phyloP scores from a whole-genome alignment of 2,113 vertebrate species.

The Cryptotis parvus region DNA sequence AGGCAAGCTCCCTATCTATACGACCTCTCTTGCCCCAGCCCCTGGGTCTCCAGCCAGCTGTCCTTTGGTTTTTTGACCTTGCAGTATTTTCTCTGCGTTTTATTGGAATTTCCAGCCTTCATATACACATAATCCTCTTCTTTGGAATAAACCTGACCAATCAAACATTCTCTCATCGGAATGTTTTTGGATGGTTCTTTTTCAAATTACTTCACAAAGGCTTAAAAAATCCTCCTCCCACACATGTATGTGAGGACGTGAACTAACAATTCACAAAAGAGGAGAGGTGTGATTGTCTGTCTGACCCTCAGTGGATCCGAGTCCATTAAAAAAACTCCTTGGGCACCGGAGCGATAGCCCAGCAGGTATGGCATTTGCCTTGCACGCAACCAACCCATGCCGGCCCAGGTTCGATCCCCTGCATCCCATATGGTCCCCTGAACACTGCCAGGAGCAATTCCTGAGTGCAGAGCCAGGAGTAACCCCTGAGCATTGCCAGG shows the following conservation, averaged over 20 bases:
- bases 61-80: neutral
- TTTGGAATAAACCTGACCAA: neutral
- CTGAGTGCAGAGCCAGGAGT: too few relatives aligned
- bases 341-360: too few relatives aligned
- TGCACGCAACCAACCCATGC: too few relatives aligned
- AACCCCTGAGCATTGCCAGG: too few relatives aligned
- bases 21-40: neutral
- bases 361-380: too few relatives aligned
- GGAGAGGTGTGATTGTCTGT: neutral
- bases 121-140: neutral
- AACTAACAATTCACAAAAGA: neutral
- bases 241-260: neutral
- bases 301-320: neutral
- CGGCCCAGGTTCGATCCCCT: too few relatives aligned
- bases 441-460: too few relatives aligned
- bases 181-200: conserved; percentile 25
- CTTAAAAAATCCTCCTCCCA: neutral
- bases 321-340: neutral
- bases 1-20: too few relatives aligned
- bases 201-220: conserved; percentile 49
- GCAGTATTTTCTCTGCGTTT: neutral
- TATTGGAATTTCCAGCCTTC: neutral
- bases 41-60: neutral
- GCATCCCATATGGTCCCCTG: too few relatives aligned
- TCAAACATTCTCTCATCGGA: neutral